Base-by-base conservation (phyloP, 2,113 vertebrate species). In the Sprattus sprattus region DNA sequence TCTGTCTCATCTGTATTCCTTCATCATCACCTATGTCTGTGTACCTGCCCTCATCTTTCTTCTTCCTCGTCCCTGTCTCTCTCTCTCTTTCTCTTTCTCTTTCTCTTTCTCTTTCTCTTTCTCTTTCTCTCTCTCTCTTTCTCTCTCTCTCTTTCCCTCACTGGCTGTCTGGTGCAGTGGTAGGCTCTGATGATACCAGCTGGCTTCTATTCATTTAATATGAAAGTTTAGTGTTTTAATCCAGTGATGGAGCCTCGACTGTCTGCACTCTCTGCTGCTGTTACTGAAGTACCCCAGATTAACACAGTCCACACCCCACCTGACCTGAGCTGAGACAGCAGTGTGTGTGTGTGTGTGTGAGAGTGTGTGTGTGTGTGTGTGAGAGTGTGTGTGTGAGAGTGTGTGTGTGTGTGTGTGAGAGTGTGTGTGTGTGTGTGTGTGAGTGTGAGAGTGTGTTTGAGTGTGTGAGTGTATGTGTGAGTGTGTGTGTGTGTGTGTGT, bases 161-260 rank as follows among this genome's bases (percentile, higher is more conserved):
- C 57, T 10, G n/a, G 13, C 44, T 49, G 15, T 75, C 25, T 84
- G 1, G 22, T 44, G n/a, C 25, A 8, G 10, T 18, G 16, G 20
- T 45, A 46, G 25, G n/a, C 45, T 44, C 8, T 32, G n/a, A 9
- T 49, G 15, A 25, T 47, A 83, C 47, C 86, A 84, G 84, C 82
- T 84, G 88, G 78, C 52, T 8, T 32, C 22, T 78, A 84, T 84
- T 84, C 78, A 89, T 86, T 75, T 85, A 64, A 82, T 84, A 86
- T 81, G 39, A 88, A 83, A 81, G 39, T 45, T 84, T 67, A 18
- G 46, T 32, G 50, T 81, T 15, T 50, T 89, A 86, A 89, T 90
- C 84, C 86, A 49, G 49, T 75, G 83, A 47, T 80, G 60, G 87
- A 81, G 81, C 25, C 84, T 57, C 45, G 85, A n/a, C 82, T 87